A percentile compares a stretch with the other conserved stretches of the same genome.
These are phyloP conservation scores for Andricus grossulariae DNA, from an alignment of 1,140 invertebrate species.

Conservation along the genomic window DNA sequence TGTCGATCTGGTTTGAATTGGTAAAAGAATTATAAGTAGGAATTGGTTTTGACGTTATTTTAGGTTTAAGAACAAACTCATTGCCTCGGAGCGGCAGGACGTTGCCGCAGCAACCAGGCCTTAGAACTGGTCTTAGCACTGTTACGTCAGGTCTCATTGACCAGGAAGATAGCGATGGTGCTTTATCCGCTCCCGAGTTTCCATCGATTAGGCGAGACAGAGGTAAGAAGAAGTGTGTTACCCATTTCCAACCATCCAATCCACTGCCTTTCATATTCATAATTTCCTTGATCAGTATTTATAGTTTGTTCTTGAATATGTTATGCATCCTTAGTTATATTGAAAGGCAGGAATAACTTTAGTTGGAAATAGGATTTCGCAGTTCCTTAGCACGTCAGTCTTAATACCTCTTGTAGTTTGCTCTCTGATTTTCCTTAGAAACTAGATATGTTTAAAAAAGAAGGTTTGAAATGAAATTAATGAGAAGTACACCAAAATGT, in stretches of 20 bases:
- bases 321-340: no score
- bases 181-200: constrained; percentile 88
- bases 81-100: constrained; percentile 74
- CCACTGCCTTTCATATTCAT: background rate
- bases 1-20: constrained; percentile 1
- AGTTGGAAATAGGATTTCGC: no score
- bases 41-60: constrained; percentile 35
- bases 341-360: no score
- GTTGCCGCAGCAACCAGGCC: constrained; percentile 71
- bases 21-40: constrained; percentile 8
- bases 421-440: no score
- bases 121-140: constrained; percentile 71
- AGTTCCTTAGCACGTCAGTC: no score
- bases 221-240: constrained; percentile 66
- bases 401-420: no score
- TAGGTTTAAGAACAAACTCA: constrained; percentile 74
- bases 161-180: constrained; percentile 88
- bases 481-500: no score
- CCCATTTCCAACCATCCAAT: background rate
- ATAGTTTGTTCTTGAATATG: background rate
- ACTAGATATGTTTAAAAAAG: no score
- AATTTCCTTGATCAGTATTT: background rate
- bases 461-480: no score
- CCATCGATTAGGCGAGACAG: constrained; percentile 81
- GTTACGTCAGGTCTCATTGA: constrained; percentile 78